These are phyloP conservation scores for Trachymyrmex cornetzi DNA, from an alignment of 1,140 invertebrate species.

Conservation along the genomic window DNA sequence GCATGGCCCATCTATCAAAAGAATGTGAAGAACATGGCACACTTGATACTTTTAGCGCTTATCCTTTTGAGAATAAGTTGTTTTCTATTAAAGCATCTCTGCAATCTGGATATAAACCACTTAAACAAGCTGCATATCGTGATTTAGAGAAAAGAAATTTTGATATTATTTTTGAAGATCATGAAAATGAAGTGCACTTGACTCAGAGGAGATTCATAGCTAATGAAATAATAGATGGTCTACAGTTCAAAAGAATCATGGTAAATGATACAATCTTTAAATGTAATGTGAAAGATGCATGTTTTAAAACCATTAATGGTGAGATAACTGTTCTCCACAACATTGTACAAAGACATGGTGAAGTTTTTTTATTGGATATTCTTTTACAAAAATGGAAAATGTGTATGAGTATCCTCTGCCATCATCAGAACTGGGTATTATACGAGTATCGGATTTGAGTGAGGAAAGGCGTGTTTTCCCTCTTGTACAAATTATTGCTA, in stretches of 20 bases:
- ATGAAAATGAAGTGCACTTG: background rate
- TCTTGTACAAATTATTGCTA: slow-evolving; percentile 6
- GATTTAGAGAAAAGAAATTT: slow-evolving; percentile 6
- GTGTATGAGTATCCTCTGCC: background rate
- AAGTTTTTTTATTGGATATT: slow-evolving; percentile 13
- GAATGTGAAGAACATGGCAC: slow-evolving; percentile 15
- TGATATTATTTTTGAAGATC: slow-evolving; percentile 12
- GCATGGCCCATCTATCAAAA: background rate
- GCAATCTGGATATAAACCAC: slow-evolving; percentile 11
- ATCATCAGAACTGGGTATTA: background rate
- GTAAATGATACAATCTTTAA: slow-evolving; percentile 1
- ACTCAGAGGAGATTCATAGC: background rate
- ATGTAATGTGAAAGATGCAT: slow-evolving; percentile 14
- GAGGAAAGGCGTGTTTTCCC: background rate
- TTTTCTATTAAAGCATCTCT: slow-evolving; percentile 8
- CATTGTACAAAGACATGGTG: background rate
- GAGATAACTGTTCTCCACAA: background rate
- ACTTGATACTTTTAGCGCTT: slow-evolving; percentile 17
- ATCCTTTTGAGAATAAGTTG: background rate
- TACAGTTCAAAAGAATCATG: background rate
- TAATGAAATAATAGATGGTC: slow-evolving; percentile 1
- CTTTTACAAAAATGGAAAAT: background rate
- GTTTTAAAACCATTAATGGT: slow-evolving; percentile 7
- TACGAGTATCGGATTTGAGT: background rate
- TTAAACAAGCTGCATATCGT: slow-evolving; percentile 9